A percentile compares a stretch with the other conserved stretches of the same genome.
Conservation (phyloP, 1,140 invertebrate genomes). For the Drosophila pseudoananassae region DNA sequence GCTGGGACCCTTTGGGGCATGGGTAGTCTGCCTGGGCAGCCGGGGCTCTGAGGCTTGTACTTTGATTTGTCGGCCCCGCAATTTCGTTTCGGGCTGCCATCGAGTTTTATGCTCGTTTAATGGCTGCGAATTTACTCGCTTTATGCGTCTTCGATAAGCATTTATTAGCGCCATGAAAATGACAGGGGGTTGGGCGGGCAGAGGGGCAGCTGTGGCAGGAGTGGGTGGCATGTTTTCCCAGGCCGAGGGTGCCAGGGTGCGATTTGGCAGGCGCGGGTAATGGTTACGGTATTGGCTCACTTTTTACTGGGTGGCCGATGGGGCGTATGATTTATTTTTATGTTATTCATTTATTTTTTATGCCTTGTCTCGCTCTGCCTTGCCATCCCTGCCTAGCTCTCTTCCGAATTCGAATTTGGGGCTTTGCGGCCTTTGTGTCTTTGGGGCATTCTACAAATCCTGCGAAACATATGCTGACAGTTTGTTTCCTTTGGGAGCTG, state of each 20-base stretch:
- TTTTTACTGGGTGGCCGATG: slow-evolving; percentile 67
- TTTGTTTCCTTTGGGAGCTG: slow-evolving; percentile 2
- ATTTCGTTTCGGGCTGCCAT: slow-evolving; percentile 46
- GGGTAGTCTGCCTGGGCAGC: not conserved
- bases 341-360: slow-evolving; percentile 72
- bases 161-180: slow-evolving; percentile 74
- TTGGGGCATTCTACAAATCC: slow-evolving; percentile 37
- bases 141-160: slow-evolving; percentile 81
- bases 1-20: slow-evolving; percentile 21
- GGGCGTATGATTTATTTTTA: slow-evolving; percentile 82
- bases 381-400: not conserved
- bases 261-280: slow-evolving; percentile 38
- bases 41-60: slow-evolving; percentile 62
- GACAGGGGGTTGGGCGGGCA: not conserved
- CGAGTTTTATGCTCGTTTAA: slow-evolving; percentile 80
- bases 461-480: slow-evolving; percentile 64
- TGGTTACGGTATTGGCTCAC: slow-evolving; percentile 67
- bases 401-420: not conserved
- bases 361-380: slow-evolving; percentile 16
- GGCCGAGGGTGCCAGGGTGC: not conserved
- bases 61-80: slow-evolving; percentile 73
- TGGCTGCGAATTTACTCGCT: slow-evolving; percentile 81
- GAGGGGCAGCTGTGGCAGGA: not conserved
- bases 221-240: not conserved
- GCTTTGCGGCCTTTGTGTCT: slow-evolving; percentile 17